phyloP scores from a whole-genome alignment of 2,888 invertebrate species.

The Drosophila histrio region DNA sequence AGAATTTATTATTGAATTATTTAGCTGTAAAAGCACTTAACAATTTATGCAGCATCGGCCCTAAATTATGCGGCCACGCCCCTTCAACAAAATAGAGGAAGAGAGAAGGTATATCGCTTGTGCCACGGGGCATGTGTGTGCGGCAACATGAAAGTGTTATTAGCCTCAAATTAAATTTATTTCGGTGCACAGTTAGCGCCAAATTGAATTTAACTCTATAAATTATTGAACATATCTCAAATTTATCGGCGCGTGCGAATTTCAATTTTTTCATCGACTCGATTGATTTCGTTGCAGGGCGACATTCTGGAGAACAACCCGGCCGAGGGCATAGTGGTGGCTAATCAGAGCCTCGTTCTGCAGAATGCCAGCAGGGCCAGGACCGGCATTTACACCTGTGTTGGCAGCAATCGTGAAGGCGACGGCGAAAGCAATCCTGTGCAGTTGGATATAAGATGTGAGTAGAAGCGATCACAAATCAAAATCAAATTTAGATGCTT shows the following conservation, averaged over 20 bases:
- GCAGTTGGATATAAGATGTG: conserved; percentile 93
- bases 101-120: neutral
- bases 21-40: conserved; percentile 70
- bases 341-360: conserved; percentile 95
- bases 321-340: conserved; percentile 92
- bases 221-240: conserved; percentile 49
- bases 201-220: conserved; percentile 77
- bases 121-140: conserved; percentile 6
- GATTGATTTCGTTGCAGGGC: conserved; percentile 85
- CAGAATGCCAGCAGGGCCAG: conserved; percentile 91
- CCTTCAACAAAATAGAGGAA: neutral
- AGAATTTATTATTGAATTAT: conserved; percentile 77
- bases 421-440: conserved; percentile 94
- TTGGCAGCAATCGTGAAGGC: conserved; percentile 94
- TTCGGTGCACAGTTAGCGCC: conserved; percentile 58
- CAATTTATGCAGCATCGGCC: conserved; percentile 72
- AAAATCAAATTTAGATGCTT: neutral
- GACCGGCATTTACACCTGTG: conserved; percentile 94
- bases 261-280: conserved; percentile 12
- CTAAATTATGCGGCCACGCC: conserved; percentile 70
- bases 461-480: conserved; percentile 79
- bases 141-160: conserved; percentile 75
- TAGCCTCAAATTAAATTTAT: conserved; percentile 78
- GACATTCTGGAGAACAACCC: conserved; percentile 91
- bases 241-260: conserved; percentile 13